Evolutionary conservation across 2,888 invertebrate species (phyloP).

Genomic region (Rosalia funebris): DNA sequence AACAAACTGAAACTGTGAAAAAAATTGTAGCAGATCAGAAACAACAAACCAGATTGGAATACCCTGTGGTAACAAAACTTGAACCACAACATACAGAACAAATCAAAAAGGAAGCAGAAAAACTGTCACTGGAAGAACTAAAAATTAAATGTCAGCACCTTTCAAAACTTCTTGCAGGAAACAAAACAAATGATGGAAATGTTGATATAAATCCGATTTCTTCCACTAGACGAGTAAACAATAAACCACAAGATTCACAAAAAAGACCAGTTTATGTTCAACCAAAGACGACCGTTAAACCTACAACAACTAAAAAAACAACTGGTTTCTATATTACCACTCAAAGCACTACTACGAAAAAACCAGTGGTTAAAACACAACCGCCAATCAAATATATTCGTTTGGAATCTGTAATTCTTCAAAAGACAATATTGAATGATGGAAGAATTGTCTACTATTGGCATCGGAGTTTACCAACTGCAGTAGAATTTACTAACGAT

Average conservation of each 20-base stretch:
- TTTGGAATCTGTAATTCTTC: constrained; percentile 61
- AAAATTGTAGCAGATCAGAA: constrained; percentile 55
- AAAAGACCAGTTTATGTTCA: constrained; percentile 36
- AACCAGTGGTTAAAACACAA: constrained; percentile 30
- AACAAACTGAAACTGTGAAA: constrained; percentile 58
- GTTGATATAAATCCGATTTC: background rate
- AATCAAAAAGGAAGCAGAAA: constrained; percentile 35
- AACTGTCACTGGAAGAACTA: constrained; percentile 50
- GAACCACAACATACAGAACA: constrained; percentile 41
- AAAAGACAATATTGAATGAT: constrained; percentile 59
- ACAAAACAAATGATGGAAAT: constrained; percentile 26
- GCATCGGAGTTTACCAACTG: constrained; percentile 57
- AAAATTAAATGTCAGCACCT: constrained; percentile 55
- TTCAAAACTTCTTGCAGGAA: constrained; percentile 43
- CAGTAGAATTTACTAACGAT: constrained; percentile 38
- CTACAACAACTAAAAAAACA: constrained; percentile 37
- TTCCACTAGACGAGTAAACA: background rate
- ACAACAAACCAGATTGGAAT: constrained; percentile 36
- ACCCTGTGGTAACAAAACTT: constrained; percentile 44
- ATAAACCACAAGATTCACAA: constrained; percentile 6
- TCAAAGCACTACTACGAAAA: constrained; percentile 36
- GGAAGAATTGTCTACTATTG: constrained; percentile 60
- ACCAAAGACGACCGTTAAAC: constrained; percentile 27
- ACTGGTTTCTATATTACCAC: constrained; percentile 54
- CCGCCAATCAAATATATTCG: constrained; percentile 56